Evolutionary conservation across 1,140 invertebrate species (phyloP).

Genomic region (Bombus soroeensis): DNA sequence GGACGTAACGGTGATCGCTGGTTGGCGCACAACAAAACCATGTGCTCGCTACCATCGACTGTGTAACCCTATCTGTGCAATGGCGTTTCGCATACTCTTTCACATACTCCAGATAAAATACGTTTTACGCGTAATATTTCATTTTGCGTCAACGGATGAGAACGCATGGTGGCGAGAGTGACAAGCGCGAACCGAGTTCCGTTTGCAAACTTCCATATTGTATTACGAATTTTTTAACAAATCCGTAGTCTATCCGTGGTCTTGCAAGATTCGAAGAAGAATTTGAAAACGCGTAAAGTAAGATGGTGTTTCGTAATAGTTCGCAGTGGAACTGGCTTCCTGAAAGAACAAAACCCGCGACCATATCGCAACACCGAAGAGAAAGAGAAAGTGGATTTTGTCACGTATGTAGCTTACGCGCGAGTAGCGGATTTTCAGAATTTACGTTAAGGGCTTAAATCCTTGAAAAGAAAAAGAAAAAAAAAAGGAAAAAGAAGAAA

Average conservation of each 20-base stretch:
- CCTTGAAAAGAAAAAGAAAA: no score
- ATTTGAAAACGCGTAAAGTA: not conserved
- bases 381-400: not conserved
- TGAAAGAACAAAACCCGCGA: not conserved
- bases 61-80: not conserved
- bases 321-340: not conserved
- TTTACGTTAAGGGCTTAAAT: not conserved
- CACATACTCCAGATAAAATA: no score
- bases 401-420: not conserved
- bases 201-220: fast-evolving
- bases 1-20: slow-evolving; percentile 61
- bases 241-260: no score
- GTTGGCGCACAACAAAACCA: not conserved
- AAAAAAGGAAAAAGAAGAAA: no score
- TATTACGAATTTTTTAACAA: no score
- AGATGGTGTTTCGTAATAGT: not conserved
- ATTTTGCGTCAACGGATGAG: no score
- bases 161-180: no score
- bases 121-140: no score
- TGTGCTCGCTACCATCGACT: no score
- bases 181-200: fast-evolving
- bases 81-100: not conserved
- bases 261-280: not conserved
- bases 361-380: not conserved
- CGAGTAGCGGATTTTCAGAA: not conserved